Evolutionary conservation across 2,113 vertebrate species (phyloP).

Genomic region (Ascaphus truei): DNA sequence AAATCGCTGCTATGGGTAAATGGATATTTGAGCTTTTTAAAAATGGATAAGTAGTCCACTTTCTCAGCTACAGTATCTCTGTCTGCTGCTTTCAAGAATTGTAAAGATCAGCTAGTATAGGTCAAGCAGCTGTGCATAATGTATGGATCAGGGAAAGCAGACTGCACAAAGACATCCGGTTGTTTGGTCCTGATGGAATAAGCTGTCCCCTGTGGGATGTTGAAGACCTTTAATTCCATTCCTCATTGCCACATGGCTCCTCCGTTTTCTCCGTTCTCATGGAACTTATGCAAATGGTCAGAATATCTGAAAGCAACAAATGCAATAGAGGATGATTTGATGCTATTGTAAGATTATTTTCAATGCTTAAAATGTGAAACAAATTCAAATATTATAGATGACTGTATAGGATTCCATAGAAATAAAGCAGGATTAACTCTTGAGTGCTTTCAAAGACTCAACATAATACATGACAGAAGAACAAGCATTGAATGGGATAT

Average conservation of each 20-base stretch:
- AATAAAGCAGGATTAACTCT: too few species aligned
- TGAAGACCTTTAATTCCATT: neutral
- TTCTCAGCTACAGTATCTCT: neutral
- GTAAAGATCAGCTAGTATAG: slow-evolving; percentile 40
- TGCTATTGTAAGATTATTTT: neutral
- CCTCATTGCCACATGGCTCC: slow-evolving; percentile 68
- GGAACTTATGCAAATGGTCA: slow-evolving; percentile 92
- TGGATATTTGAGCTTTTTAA: neutral
- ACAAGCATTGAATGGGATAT: too few species aligned
- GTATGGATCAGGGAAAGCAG: neutral
- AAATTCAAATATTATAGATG: too few species aligned
- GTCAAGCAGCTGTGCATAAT: neutral
- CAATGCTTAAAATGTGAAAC: too few species aligned
- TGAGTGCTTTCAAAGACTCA: too few species aligned
- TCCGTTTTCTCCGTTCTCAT: slow-evolving; percentile 66
- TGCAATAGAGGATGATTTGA: neutral
- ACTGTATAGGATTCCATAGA: too few species aligned
- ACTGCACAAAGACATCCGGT: neutral
- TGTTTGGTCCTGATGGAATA: neutral
- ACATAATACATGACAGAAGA: too few species aligned
- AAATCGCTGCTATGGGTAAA: neutral
- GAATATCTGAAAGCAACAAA: slow-evolving; percentile 70
- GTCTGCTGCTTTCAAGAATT: slow-evolving; percentile 36
- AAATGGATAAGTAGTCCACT: slow-evolving; percentile 25
- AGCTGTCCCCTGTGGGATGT: neutral